Evolutionary conservation across 2,888 invertebrate species (phyloP), one percentile per base, ranked within the genome.

Genomic region (Meteorus colon): DNA sequence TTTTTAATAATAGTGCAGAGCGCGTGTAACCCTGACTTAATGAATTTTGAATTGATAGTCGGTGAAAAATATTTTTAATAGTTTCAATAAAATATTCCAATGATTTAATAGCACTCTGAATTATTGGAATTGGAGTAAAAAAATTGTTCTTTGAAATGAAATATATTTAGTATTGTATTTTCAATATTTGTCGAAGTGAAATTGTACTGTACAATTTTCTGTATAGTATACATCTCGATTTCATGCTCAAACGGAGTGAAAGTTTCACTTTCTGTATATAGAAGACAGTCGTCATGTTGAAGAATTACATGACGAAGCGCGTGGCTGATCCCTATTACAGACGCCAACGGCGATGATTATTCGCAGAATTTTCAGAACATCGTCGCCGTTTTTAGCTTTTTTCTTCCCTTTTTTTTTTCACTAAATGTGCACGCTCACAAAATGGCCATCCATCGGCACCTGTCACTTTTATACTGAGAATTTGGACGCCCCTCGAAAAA

Each of bases 271-370:
- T 71, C 45, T 41, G 19, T 19, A 10, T 10, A 55, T 19, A 24
- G 8, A 19, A 55, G 55, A 55, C 55, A 19, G 55, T 55, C 19
- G 19, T 55, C 59, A 8, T 51, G 12, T 48, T 19, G 48, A 62
- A 16, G n/a, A n/a, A 71, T 71, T 62, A 71, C 41, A 41, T 71
- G 62, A 45, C 62, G 62, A 71, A 70, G 48, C 69, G 59, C 69
- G 59, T 59, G 69, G 48, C 19, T 70, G 59, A 59, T 70, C 55
- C 48, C 59, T 24, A 70, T 59, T 59, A 59, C 59, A 34, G 3
- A 31, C n/a, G 16, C 51, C 31, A 48, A 31, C 51, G 19, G 31
- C 37, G 19, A 65, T 41, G 37, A 34, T 65, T 65, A 31, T 34
- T 31, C 19, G 37, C 37, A 37, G 41, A 65, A 65, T 34, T 65